Conservation (phyloP, 2,888 invertebrate genomes). For the Coremacera marginata region DNA sequence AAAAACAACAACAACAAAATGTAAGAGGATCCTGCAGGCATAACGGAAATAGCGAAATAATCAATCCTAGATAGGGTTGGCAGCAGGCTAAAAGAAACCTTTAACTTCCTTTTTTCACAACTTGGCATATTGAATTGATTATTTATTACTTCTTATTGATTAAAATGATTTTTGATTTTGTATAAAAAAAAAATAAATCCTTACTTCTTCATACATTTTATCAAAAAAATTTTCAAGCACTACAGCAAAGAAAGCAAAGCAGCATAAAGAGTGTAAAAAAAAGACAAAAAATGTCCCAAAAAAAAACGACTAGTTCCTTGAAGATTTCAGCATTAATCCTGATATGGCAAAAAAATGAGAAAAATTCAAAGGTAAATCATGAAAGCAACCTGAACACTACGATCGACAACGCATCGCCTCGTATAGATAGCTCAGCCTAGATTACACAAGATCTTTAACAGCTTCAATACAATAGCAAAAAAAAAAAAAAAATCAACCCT, state of each 20-base stretch:
- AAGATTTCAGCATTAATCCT: constrained; percentile 13
- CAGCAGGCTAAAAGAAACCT: constrained; percentile 44
- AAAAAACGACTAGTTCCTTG: background rate
- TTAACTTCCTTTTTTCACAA: constrained; percentile 53
- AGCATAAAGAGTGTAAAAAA: background rate
- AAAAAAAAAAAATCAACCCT: constrained; percentile 15
- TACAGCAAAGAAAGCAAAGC: background rate
- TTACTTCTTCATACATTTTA: background rate
- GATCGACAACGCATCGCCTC: background rate
- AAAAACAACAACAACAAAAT: constrained; percentile 48
- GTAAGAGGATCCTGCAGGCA: constrained; percentile 26
- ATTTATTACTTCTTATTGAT: constrained; percentile 60
- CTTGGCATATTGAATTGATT: constrained; percentile 49
- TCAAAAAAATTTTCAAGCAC: background rate
- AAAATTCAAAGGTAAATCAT: background rate
- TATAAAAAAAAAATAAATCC: constrained; percentile 32
- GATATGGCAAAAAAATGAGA: background rate
- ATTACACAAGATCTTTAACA: constrained; percentile 52
- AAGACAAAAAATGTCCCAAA: background rate
- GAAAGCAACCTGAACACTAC: background rate
- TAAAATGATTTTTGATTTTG: constrained; percentile 24
- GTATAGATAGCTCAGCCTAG: constrained; percentile 16
- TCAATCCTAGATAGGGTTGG: background rate
- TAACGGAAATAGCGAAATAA: constrained; percentile 47
- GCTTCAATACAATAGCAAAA: constrained; percentile 29